Percentiles rank a stretch among this genome's conserved stretches.
Evolutionary conservation across 2,113 vertebrate species (phyloP).

Genomic region (Eulacestoma nigropectus): DNA sequence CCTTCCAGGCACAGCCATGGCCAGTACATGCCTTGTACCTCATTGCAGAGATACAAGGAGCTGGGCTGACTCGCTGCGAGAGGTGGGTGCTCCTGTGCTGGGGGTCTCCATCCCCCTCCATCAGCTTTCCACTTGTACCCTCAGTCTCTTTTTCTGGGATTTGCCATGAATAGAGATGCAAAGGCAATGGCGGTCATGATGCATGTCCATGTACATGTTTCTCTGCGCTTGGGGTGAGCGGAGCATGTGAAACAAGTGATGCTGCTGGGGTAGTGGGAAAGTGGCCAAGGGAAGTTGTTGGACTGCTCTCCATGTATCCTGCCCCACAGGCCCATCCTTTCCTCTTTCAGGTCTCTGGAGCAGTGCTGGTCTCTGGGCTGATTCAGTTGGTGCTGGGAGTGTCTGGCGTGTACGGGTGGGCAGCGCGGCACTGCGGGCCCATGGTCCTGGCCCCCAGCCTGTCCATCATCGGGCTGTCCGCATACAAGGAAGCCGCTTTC

Average conservation of each 20-base stretch:
- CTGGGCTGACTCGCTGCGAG: background rate
- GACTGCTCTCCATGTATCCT: background rate
- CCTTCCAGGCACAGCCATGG: background rate
- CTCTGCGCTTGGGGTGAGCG: background rate
- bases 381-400: conserved; percentile 73
- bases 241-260: accelerated
- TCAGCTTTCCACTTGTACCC: background rate
- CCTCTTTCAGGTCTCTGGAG: conserved; percentile 72
- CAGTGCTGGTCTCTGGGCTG: conserved; percentile 74
- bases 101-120: background rate
- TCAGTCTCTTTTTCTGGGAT: background rate
- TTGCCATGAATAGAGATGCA: background rate
- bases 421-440: conserved; percentile 69
- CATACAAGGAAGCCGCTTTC: conserved; percentile 79
- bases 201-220: background rate
- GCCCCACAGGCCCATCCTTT: background rate
- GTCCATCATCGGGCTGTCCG: conserved; percentile 79
- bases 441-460: conserved; percentile 82
- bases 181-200: background rate
- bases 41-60: background rate
- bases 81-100: background rate
- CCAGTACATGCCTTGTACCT: background rate
- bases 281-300: background rate
- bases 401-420: conserved; percentile 67
- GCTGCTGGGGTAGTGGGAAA: background rate